Base-by-base conservation (phyloP, 1,140 invertebrate species). In the Ridgeia piscesae region DNA sequence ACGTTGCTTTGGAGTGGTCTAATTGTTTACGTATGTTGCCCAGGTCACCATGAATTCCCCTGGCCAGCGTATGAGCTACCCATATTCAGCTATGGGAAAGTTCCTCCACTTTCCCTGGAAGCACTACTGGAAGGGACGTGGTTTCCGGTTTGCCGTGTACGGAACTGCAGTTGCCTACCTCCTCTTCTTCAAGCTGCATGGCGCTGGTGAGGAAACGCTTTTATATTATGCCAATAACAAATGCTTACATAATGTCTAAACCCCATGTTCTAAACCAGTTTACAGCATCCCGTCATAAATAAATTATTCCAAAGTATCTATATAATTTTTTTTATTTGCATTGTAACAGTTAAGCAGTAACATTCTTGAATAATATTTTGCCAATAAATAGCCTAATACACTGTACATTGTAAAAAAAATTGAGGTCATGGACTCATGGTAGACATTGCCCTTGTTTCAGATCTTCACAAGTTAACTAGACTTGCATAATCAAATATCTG, bases 121-220 rank as follows among this genome's bases (percentile, higher is more conserved):
- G 34, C 93, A 91, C 90, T 93, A 93, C 92, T 94, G 94, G 94
- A 91, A 94, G 34, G 92, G 93, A 21, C 92, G 94, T 34, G 93
- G 93, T 48, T 91, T 94, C n/a, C 90, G 94, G 14, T 94, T 92
- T 48, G 35, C 92, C 33, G 89, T 77, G 1, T 91, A 88, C 89
- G 89, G 93, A 33, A 31, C 93, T 33, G 1, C 92, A 33, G 42
- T 91, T 11, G 91, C 91, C n/a, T 91, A 92, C 27, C 93, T 93
- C 31, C 27, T 94, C 33, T 92, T 94, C 89, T 91, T 91, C 27
- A 93, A 92, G 89, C 94, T 94, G 34, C 92, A 94, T 35, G 91
- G 58, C 90, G 93, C 91, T 93, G n/a, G 58, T 77, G 27, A 77
- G 58, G 58, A 27, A 77, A 21, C 34, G 91, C 6, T 91, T 90